These are phyloP conservation scores for Anomalospiza imberbis DNA, from an alignment of 2,797 vertebrate species.

Conservation along the genomic window DNA sequence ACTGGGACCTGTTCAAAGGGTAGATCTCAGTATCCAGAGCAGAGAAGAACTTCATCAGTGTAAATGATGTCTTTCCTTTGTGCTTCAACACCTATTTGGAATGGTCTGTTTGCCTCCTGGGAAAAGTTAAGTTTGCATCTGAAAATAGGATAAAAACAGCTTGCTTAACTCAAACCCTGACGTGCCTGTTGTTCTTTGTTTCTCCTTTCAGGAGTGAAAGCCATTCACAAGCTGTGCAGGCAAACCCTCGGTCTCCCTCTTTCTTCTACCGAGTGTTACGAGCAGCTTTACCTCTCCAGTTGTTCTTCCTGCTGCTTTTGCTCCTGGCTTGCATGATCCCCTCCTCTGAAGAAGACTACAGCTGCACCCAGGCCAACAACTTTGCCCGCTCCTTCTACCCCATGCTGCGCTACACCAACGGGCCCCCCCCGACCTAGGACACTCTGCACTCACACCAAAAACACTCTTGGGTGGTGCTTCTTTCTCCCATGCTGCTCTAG, in stretches of 20 bases:
- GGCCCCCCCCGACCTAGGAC: constrained; percentile 87
- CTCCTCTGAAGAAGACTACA: constrained; percentile 82
- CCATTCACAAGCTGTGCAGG: neutral
- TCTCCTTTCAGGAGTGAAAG: constrained; percentile 61
- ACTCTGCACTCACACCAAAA: neutral
- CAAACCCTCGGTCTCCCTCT: constrained; percentile 59
- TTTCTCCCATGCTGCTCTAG: neutral
- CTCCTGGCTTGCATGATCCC: constrained; percentile 85
- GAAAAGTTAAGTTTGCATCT: neutral
- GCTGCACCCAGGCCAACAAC: constrained; percentile 90
- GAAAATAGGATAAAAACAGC: neutral
- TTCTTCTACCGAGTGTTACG: constrained; percentile 84
- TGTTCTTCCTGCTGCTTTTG: constrained; percentile 86
- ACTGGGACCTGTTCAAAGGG: neutral
- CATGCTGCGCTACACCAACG: constrained; percentile 92
- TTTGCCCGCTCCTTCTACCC: constrained; percentile 93
- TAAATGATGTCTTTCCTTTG: neutral
- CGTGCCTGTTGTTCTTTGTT: neutral
- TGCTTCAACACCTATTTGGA: neutral
- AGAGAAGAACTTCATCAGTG: neutral
- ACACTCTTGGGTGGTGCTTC: neutral
- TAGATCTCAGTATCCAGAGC: neutral
- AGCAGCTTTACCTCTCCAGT: constrained; percentile 85
- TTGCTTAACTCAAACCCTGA: neutral
- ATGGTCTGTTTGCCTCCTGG: neutral